These are phyloP conservation scores for Manduca sexta DNA, from an alignment of 1,140 invertebrate genomes.

Conservation along the genomic window DNA sequence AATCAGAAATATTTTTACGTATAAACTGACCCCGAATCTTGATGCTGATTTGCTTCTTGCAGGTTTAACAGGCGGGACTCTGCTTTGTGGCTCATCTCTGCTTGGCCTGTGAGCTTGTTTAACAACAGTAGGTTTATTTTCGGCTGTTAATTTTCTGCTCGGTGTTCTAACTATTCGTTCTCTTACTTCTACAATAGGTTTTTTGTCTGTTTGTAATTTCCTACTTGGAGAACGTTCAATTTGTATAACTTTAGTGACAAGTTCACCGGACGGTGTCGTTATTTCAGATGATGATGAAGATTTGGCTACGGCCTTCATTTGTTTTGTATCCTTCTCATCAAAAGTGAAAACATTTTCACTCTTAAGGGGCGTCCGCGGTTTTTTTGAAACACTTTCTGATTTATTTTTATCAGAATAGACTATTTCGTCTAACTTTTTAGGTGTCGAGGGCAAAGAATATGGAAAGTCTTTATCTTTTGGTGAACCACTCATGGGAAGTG, in stretches of 20 bases:
- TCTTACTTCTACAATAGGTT: slow-evolving; percentile 56
- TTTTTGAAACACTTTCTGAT: slow-evolving; percentile 26
- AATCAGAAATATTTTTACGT: slow-evolving; percentile 51
- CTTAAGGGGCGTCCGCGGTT: slow-evolving; percentile 33
- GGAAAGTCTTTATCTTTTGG: slow-evolving; percentile 50
- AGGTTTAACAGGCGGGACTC: slow-evolving; percentile 66
- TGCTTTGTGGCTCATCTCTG: slow-evolving; percentile 43
- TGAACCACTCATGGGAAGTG: slow-evolving; percentile 39
- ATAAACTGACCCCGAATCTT: slow-evolving; percentile 70
- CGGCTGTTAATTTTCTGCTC: slow-evolving; percentile 47
- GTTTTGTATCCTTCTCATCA: slow-evolving; percentile 40
- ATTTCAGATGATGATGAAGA: slow-evolving; percentile 28
- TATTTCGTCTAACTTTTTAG: slow-evolving; percentile 57
- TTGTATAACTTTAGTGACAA: slow-evolving; percentile 61
- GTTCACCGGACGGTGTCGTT: slow-evolving; percentile 35
- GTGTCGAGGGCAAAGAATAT: slow-evolving; percentile 37
- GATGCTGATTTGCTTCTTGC: slow-evolving; percentile 68
- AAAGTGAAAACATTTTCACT: slow-evolving; percentile 35
- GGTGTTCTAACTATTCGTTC: slow-evolving; percentile 63
- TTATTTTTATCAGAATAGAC: slow-evolving; percentile 54
- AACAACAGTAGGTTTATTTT: slow-evolving; percentile 35
- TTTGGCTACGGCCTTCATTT: slow-evolving; percentile 19
- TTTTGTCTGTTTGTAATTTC: slow-evolving; percentile 50
- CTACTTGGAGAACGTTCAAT: slow-evolving; percentile 62
- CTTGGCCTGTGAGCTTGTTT: slow-evolving; percentile 36